Base-by-base conservation (phyloP, 2,797 vertebrate species). In the Meda fulgida region DNA sequence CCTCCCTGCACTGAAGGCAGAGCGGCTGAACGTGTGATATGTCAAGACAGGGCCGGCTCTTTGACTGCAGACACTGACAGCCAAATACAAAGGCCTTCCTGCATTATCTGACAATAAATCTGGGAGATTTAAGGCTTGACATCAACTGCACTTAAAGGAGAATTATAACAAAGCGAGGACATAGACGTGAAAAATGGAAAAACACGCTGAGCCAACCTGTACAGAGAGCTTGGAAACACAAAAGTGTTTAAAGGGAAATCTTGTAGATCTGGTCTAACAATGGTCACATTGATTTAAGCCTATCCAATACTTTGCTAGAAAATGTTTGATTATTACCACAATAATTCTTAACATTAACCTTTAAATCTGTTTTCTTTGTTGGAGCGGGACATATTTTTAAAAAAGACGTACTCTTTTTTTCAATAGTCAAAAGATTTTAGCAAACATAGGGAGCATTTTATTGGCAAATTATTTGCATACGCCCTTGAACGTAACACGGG, bases 91-190 rank as follows among this genome's bases (percentile, higher is more conserved):
- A 94, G 92, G 90, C 91, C 90, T 77, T 0, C 92, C 55, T 92
- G 95, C 93, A 96, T 96, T 96, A 96, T 96, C 88, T 94, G 93
- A 94, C 94, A 93, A 93, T 91, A 91, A 95, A 96, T 95, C 95
- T 73, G 92, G 91, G 92, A 92, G 92, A 92, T 96, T 95, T 93
- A 93, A 95, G 94, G 69, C 90, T 90, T 87, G 89, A 92, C 95
- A 80, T 86, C 69, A 83, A 78, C 78, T 58, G 81, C 63, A 78
- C 88, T 88, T 84, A 86, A 86, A 87, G 75, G 87, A 89, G 85
- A 85, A 85, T 89, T 86, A 82, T 83, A 89, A 88, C 86, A 88
- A 87, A 86, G 86, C 72, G 23, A 87, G 81, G 87, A 87, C 65
- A 67, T 19, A 70, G 43, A 87, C 16, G 78, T 75, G 71, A 85